phyloP scores from a whole-genome alignment of 2,113 vertebrate species.

The Ailuropoda melanoleuca region DNA sequence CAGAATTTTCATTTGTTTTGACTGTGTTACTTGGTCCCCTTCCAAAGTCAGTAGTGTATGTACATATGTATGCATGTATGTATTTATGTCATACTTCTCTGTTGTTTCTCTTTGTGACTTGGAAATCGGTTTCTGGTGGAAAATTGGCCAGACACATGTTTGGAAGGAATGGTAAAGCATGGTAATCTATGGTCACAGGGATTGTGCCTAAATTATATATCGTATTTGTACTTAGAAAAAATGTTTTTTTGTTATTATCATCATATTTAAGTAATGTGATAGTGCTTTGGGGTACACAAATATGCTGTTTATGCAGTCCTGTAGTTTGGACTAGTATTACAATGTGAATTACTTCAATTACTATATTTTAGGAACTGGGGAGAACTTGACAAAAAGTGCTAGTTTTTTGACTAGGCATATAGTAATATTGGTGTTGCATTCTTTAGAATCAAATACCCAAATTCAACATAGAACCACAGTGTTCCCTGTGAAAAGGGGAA shows the following conservation, averaged over 20 bases:
- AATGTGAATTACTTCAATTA: neutral
- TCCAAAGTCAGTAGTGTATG: neutral
- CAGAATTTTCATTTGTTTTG: neutral
- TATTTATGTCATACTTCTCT: neutral
- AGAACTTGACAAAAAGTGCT: neutral
- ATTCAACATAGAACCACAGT: neutral
- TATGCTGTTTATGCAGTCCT: neutral
- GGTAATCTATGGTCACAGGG: slow-evolving; percentile 28
- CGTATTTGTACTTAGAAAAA: neutral
- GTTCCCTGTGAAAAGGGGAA: neutral
- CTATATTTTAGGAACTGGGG: neutral
- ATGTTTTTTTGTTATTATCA: neutral
- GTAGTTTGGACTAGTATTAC: neutral
- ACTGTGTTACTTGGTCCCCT: neutral
- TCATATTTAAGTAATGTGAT: slow-evolving; percentile 53
- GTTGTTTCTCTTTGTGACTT: slow-evolving; percentile 1
- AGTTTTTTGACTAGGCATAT: neutral
- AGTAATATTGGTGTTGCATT: neutral
- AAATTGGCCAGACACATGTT: slow-evolving; percentile 41
- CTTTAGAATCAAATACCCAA: neutral
- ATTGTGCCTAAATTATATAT: slow-evolving; percentile 40
- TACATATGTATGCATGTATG: neutral
- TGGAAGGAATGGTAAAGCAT: slow-evolving; percentile 7
- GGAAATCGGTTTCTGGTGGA: slow-evolving; percentile 44
- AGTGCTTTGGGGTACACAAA: neutral